Conservation (phyloP, 2,888 invertebrate species). For the Drosophila falleni region DNA sequence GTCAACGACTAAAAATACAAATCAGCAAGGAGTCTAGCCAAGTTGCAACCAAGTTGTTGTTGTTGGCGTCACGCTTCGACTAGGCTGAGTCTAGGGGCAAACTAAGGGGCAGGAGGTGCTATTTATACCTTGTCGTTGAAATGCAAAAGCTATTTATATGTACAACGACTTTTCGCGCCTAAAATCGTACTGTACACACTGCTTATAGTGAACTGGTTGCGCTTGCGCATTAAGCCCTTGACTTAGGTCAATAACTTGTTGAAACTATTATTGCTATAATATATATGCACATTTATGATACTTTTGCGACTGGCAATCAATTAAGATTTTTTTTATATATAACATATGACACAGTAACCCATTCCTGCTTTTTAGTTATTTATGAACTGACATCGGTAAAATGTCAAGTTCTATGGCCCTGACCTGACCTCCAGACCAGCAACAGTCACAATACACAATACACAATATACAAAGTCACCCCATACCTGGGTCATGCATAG, state of each 20-base stretch:
- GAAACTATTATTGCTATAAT: not conserved
- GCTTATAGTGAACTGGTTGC: slow-evolving; percentile 11
- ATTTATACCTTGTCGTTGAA: slow-evolving; percentile 49
- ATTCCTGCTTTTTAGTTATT: slow-evolving; percentile 27
- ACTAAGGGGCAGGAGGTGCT: slow-evolving; percentile 37
- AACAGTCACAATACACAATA: slow-evolving; percentile 11
- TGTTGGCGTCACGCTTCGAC: slow-evolving; percentile 54
- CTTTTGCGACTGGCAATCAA: not conserved
- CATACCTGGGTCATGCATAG: slow-evolving; percentile 12
- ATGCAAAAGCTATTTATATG: slow-evolving; percentile 33
- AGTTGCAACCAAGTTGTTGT: slow-evolving; percentile 15
- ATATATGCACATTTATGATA: not conserved
- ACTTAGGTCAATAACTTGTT: slow-evolving; percentile 83
- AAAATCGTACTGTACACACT: slow-evolving; percentile 16
- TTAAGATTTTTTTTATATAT: not conserved
- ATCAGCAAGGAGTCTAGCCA: slow-evolving; percentile 17
- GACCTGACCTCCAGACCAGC: slow-evolving; percentile 77
- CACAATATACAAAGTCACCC: slow-evolving; percentile 23
- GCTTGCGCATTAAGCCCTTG: slow-evolving; percentile 75
- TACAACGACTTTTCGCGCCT: slow-evolving; percentile 44
- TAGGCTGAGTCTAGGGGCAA: not conserved
- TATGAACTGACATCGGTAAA: slow-evolving; percentile 54
- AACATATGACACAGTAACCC: slow-evolving; percentile 41
- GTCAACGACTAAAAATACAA: slow-evolving; percentile 73
- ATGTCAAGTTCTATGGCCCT: slow-evolving; percentile 81